Base-by-base conservation (phyloP, 2,888 invertebrate species). In the Apotomis turbidana region DNA sequence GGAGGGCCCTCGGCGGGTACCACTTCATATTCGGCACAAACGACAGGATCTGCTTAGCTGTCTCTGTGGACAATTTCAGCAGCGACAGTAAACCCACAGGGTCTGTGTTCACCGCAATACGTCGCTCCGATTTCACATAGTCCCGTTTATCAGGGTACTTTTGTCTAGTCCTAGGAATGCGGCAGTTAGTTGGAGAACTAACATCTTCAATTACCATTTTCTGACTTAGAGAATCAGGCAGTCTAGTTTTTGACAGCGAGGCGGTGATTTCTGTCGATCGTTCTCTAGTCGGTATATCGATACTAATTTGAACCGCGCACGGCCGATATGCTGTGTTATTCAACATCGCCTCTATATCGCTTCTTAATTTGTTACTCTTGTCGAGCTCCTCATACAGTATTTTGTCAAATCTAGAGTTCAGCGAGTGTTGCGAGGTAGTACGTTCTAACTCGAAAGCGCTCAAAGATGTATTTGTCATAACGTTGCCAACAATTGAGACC, bases 21-120 rank as follows among this genome's bases (percentile, higher is more conserved):
- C 84, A 80, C 71, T 86, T 83, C 55, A 91, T 77, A 5, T 80
- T 76, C 3, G 88, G 87, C 77, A 91, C 74, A 70, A 81, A 87
- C 0, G 90, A 88, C 10, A 92, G 70, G 1, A 91, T 74, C 71
- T 83, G 83, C 74, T 80, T 86, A 4, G 90, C 72, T 0, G 87
- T 79, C 12, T 89, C 90, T 1, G 85, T 81, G 2, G 91, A 90
- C 57, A 91, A 78, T 27, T 80, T 83, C 59, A 92, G 54, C 54
- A 92, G 76, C 2, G 86, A 84, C 0, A 86, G 66, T 10, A 91
- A 75, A 9, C 90, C 86, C 0, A 91, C 70, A 6, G 91, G 91
- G 63, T 92, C 93, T 4, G 92, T 92, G 70, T 92, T 92, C n/a
- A 90, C 88, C 3, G 89, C 90, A 71, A 87, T 87, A 0, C 66